A percentile compares a stretch with the other conserved stretches of the same genome.
Conservation (phyloP, 2,888 invertebrate genomes). For the Aradus depressus region DNA sequence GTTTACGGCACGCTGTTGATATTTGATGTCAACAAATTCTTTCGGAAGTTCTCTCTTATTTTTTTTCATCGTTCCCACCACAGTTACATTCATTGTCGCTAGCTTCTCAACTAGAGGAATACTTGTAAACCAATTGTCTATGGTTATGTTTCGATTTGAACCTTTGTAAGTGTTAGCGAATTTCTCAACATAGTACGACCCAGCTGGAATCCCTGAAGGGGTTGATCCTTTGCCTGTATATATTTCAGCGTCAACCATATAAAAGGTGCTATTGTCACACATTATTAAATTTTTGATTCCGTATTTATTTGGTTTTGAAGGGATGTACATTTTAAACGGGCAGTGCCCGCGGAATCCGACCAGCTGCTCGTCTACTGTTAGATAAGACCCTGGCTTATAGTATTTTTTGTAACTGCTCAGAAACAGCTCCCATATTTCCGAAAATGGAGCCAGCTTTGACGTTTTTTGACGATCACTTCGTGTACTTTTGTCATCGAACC, state of each 20-base stretch:
- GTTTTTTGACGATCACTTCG: too few species aligned
- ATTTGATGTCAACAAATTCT: not conserved
- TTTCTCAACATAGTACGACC: too few species aligned
- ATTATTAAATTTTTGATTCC: slow-evolving; percentile 2
- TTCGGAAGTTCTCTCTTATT: slow-evolving; percentile 2
- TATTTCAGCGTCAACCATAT: too few species aligned
- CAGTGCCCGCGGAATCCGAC: slow-evolving; percentile 3
- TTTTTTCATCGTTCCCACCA: not conserved
- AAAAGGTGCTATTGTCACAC: not conserved
- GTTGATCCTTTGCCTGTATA: too few species aligned
- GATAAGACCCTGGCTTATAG: not conserved
- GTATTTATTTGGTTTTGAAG: slow-evolving; percentile 5
- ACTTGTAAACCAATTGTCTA: slow-evolving; percentile 2
- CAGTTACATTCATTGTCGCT: not conserved
- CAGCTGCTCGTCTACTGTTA: not conserved
- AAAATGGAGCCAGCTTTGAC: too few species aligned
- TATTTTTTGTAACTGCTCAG: not conserved
- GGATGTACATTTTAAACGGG: slow-evolving; percentile 1
- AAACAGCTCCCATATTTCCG: not conserved
- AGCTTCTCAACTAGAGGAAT: not conserved
- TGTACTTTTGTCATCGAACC: not conserved
- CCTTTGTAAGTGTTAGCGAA: too few species aligned
- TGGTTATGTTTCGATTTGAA: not conserved
- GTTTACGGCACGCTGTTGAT: too few species aligned
- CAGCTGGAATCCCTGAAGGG: too few species aligned